phyloP scores from a whole-genome alignment of 2,888 invertebrate genomes.

The Agonopterix alstromeriana region DNA sequence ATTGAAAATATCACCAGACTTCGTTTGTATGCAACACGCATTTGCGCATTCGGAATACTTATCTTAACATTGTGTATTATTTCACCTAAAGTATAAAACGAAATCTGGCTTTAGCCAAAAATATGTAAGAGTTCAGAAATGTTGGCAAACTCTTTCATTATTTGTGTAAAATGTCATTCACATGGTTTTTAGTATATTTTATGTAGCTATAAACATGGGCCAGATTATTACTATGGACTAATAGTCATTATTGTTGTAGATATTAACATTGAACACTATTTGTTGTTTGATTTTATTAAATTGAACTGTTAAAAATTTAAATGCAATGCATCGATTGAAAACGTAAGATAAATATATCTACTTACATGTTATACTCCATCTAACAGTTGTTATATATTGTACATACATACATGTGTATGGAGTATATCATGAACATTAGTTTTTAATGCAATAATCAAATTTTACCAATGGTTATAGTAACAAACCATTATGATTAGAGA shows the following conservation, averaged over 20 bases:
- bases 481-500: conserved; percentile 1
- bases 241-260: conserved; percentile 51
- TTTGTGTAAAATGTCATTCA: conserved; percentile 8
- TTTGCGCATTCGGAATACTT: too few species aligned
- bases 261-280: conserved; percentile 44
- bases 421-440: conserved; percentile 30
- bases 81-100: too few species aligned
- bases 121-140: too few species aligned
- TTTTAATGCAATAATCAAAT: conserved; percentile 44
- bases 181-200: conserved; percentile 11
- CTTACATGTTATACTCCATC: conserved; percentile 48
- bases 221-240: conserved; percentile 48
- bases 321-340: conserved; percentile 74
- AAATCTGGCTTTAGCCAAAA: too few species aligned
- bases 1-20: too few species aligned
- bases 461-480: conserved; percentile 25
- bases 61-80: too few species aligned
- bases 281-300: conserved; percentile 74
- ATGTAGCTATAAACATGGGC: conserved; percentile 41
- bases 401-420: conserved; percentile 26
- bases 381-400: conserved; percentile 24
- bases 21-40: too few species aligned
- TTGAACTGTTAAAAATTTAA: conserved; percentile 68
- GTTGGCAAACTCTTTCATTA: not conserved
- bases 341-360: conserved; percentile 73